phyloP scores from a whole-genome alignment of 1,140 invertebrate species.

The Drosophila sturtevanti region DNA sequence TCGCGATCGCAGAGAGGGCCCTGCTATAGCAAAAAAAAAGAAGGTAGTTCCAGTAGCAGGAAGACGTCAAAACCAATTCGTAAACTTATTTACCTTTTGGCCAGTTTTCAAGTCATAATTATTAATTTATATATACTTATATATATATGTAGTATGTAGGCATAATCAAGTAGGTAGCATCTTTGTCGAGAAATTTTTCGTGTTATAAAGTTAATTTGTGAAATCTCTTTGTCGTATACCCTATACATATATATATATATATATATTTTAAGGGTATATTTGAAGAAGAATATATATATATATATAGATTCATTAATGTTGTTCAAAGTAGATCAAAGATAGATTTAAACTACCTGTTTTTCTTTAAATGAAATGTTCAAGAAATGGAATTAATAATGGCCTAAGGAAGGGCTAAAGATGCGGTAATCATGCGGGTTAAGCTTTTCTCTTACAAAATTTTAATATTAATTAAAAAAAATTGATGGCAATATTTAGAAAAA shows the following conservation, averaged over 20 bases:
- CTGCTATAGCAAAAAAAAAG: slow-evolving; percentile 29
- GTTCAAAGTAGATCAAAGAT: too few species aligned
- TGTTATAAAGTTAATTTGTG: slow-evolving; percentile 81
- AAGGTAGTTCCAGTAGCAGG: slow-evolving; percentile 4
- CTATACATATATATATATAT: background rate
- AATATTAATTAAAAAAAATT: too few species aligned
- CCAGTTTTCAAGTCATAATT: slow-evolving; percentile 75
- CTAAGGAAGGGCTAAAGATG: too few species aligned
- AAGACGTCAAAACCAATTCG: slow-evolving; percentile 32
- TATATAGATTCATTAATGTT: too few species aligned
- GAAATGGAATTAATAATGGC: too few species aligned
- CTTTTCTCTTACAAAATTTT: too few species aligned
- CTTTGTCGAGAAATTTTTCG: slow-evolving; percentile 69
- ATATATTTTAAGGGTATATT: too few species aligned
- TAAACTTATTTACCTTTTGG: slow-evolving; percentile 68
- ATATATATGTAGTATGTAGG: slow-evolving; percentile 4
- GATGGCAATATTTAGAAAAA: too few species aligned
- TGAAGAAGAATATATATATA: too few species aligned
- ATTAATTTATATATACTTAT: slow-evolving; percentile 51
- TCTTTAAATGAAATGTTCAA: too few species aligned
- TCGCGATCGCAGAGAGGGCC: slow-evolving; percentile 20
- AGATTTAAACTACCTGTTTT: too few species aligned
- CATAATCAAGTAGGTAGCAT: slow-evolving; percentile 28
- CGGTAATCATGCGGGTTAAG: too few species aligned
- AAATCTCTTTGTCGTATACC: slow-evolving; percentile 41